These are phyloP conservation scores for Orchesellides sinensis DNA, from an alignment of 2,888 invertebrate genomes.

Conservation along the genomic window DNA sequence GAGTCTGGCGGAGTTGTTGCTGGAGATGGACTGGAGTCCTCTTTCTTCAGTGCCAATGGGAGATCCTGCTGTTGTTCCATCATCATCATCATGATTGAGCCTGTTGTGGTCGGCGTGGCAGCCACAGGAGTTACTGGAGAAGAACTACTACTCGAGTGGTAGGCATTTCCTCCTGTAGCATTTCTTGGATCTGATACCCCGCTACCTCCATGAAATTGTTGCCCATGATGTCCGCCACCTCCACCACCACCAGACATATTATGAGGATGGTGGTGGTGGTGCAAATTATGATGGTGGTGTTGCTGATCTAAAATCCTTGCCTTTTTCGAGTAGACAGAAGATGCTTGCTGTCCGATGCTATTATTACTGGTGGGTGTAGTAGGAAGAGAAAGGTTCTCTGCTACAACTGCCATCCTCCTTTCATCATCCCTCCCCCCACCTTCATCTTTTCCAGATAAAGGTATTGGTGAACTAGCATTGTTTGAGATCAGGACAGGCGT, in stretches of 20 bases:
- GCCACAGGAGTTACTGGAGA: slow-evolving; percentile 35
- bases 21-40: slow-evolving; percentile 51
- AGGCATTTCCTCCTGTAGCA: slow-evolving; percentile 28
- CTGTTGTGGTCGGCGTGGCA: slow-evolving; percentile 45
- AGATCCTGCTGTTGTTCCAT: slow-evolving; percentile 32
- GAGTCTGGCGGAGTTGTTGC: slow-evolving; percentile 58
- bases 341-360: slow-evolving; percentile 35
- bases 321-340: slow-evolving; percentile 73
- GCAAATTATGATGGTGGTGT: slow-evolving; percentile 46
- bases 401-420: background rate
- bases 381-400: background rate
- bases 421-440: background rate
- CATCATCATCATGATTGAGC: slow-evolving; percentile 37
- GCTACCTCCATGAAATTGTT: background rate
- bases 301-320: slow-evolving; percentile 69
- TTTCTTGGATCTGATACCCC: slow-evolving; percentile 9
- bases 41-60: slow-evolving; percentile 55
- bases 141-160: slow-evolving; percentile 17
- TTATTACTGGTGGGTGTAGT: slow-evolving; percentile 4
- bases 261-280: slow-evolving; percentile 28
- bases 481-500: slow-evolving; percentile 56
- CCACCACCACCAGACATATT: slow-evolving; percentile 18
- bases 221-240: background rate
- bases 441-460: background rate
- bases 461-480: slow-evolving; percentile 56